Evolutionary conservation across 1,140 invertebrate genomes (phyloP).

Genomic region (Caerostris extrusa): DNA sequence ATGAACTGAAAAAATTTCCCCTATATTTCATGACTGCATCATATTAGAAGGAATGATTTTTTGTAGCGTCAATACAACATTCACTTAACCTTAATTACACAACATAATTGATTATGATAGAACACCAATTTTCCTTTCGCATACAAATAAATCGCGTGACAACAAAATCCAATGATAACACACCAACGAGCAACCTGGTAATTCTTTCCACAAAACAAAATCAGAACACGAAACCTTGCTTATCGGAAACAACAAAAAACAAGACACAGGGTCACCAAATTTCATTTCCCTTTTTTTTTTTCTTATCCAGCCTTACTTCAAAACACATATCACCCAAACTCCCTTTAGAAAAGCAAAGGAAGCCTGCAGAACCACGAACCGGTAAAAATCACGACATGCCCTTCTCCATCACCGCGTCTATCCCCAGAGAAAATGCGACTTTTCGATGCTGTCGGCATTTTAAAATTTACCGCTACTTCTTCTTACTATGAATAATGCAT

Average conservation of each 20-base stretch:
- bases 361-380: neutral
- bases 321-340: constrained; percentile 10
- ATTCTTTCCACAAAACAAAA: neutral
- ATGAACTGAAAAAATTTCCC: no score
- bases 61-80: no score
- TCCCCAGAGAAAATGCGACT: constrained; percentile 27
- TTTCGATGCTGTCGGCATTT: constrained; percentile 38
- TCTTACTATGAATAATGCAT: constrained; percentile 56
- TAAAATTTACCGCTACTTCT: constrained; percentile 57
- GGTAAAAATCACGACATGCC: constrained; percentile 12
- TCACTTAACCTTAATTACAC: no score
- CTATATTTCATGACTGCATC: no score
- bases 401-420: neutral
- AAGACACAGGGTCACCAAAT: constrained; percentile 1
- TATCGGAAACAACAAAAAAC: neutral
- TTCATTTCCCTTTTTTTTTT: neutral
- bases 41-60: no score
- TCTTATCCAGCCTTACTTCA: neutral
- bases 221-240: neutral
- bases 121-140: no score
- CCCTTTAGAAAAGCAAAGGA: no score
- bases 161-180: neutral
- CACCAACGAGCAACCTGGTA: neutral
- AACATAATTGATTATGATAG: no score
- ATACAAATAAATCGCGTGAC: neutral